Conservation (phyloP, 1,140 invertebrate species). For the Propsilocerus akamusi region DNA sequence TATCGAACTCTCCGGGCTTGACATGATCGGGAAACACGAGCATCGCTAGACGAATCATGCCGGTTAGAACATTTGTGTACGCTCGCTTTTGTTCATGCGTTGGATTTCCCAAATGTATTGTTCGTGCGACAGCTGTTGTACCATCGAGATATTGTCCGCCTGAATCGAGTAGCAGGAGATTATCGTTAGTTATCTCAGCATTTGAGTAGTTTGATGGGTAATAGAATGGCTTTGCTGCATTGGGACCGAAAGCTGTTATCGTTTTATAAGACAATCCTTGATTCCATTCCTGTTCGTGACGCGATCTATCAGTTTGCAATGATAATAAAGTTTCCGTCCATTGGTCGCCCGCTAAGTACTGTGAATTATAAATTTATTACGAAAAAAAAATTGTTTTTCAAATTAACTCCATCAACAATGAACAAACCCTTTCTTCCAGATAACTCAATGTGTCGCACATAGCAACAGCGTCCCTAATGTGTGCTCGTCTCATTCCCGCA, state of each 20-base stretch:
- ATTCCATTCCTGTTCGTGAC: conserved; percentile 46
- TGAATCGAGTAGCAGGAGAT: conserved; percentile 47
- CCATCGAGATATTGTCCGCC: conserved; percentile 69
- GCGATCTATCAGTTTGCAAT: conserved; percentile 38
- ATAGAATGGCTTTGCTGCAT: conserved; percentile 86
- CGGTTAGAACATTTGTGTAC: conserved; percentile 81
- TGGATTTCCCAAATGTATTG: conserved; percentile 70
- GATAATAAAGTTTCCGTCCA: conserved; percentile 54
- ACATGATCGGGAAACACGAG: conserved; percentile 46
- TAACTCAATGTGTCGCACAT: conserved; percentile 80
- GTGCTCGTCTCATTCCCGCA: conserved; percentile 70
- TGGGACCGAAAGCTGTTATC: conserved; percentile 72
- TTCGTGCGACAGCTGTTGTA: conserved; percentile 85
- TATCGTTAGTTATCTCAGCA: conserved; percentile 42
- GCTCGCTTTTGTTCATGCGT: conserved; percentile 53
- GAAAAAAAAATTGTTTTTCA: not conserved
- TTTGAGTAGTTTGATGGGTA: conserved; percentile 55
- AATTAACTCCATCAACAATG: conserved; percentile 4
- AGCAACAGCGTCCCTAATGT: conserved; percentile 70
- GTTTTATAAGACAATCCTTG: conserved; percentile 66
- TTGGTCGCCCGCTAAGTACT: conserved; percentile 21
- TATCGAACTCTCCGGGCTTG: conserved; percentile 46
- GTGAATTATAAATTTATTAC: not conserved
- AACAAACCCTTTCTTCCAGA: conserved; percentile 46
- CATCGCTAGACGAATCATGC: conserved; percentile 53